Evolutionary conservation across 2,113 vertebrate genomes (phyloP), one percentile per base, ranked within the genome.

Genomic region (Brachionichthys hirsutus): DNA sequence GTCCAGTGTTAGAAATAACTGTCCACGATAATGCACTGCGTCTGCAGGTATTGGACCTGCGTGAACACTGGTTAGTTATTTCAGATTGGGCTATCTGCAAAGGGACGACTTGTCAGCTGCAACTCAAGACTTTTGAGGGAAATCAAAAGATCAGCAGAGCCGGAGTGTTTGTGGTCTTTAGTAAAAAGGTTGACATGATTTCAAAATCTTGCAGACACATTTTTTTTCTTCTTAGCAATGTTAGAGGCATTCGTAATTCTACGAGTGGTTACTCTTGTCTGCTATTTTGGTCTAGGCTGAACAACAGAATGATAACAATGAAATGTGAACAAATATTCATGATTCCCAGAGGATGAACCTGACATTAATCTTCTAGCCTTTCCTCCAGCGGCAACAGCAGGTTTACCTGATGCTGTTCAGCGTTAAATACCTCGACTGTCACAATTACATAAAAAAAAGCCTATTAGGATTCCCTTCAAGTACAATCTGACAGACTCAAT

Each of bases 11-110:
- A 53, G 9, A 68, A 69, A 68, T 62, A 84, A 49, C 57, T 10
- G 40, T 80, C 64, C 54, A 51, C 41, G 46, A 30, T 40, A 48
- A 67, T 47, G 65, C 52, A 16, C 60, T 17, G 74, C 63, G 34
- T 22, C 34, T 65, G 64, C 47, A 69, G 62, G 81, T 58, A 48
- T 61, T 71, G 78, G 71, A 67, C 49, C 68, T 20, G 44, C 35
- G 85, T 30, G 84, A 88, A 71, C 83, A 73, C 67, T 64, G 76
- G 73, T 72, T 51, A 67, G 59, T 50, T 73, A 9, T 72, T 72
- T 85, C 71, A 75, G 8, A 4, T 30, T 30, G 24, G 24, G 3
- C 24, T 8, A 30, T 30, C 24, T 30, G 24, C 24, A 30, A 4
- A 30, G 24, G 24, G 8, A 30, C 24, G 24, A n/a, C 24, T 30